Conservation (phyloP, 2,113 vertebrate species). For the Glaucomys volans region DNA sequence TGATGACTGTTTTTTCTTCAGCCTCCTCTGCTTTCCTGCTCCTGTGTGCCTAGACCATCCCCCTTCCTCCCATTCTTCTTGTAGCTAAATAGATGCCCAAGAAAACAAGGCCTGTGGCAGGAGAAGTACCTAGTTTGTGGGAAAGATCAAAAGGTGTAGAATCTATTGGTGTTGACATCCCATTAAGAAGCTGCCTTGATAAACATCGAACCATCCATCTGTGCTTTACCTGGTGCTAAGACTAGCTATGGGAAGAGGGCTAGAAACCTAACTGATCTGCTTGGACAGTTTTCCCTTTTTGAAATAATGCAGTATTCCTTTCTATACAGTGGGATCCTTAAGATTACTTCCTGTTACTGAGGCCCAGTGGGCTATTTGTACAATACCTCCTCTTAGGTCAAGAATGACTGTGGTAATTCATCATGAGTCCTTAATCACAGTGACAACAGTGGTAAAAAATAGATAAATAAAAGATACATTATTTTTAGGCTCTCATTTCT, state of each 20-base stretch:
- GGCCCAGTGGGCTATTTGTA: neutral
- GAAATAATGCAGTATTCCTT: neutral
- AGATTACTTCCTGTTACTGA: neutral
- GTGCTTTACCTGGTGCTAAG: neutral
- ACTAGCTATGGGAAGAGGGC: neutral
- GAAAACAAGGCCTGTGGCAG: neutral
- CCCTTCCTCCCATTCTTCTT: neutral
- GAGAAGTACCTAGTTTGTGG: neutral
- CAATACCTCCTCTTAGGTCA: neutral
- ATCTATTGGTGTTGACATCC: neutral
- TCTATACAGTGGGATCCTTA: neutral
- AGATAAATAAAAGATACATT: neutral
- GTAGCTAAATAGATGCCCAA: neutral
- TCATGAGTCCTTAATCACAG: neutral
- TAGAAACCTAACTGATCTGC: neutral
- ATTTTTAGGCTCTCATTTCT: constrained; percentile 12
- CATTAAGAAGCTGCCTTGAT: constrained; percentile 23
- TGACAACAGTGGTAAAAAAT: neutral
- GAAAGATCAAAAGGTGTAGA: neutral
- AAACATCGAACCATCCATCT: neutral
- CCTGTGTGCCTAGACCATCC: neutral
- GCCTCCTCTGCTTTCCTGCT: neutral
- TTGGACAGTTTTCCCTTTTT: neutral
- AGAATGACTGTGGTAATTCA: neutral
- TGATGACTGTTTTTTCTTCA: neutral